Base-by-base conservation (phyloP, 2,888 invertebrate genomes). In the Resseliella maxima region DNA sequence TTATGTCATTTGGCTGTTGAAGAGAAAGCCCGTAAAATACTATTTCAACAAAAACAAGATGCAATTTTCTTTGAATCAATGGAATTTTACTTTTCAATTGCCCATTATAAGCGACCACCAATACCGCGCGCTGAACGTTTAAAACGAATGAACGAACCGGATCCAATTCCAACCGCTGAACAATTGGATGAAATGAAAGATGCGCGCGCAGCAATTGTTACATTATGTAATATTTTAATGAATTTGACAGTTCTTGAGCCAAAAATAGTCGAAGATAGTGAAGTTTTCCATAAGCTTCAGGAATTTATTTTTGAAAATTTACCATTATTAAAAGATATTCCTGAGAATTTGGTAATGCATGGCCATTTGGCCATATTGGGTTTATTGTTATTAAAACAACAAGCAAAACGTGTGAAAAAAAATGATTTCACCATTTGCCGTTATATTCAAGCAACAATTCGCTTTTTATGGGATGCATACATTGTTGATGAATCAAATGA, bases 401-500 rank as follows among this genome's bases (percentile, higher is more conserved):
- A 95, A 89, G 94, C 95, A 0, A 95, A 94, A 88, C 94, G 95
- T 90, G 94, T 96, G 0, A 96, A 96, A 90, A 96, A 96, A 89
- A 96, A 96, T 90, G 96, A 97, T 89, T 96, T 96, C 89, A 95
- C 96, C 21, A 96, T 97, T 88, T 97, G 96, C 89, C 94, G 96
- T 86, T 97, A 96, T 89, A 96, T 97, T 87, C 96, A 96, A 90
- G 95, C 96, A 0, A 96, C 97, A 24, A 97, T 98, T 87, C 93
- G 97, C 88, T 98, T 97, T 90, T 92, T 98, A 1, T 98, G 97
- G 97, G 97, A 98, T 91, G 97, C 97, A 0, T 97, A 96, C 90
- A 96, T 94, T 89, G 94, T 97, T 87, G 97, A 97, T 89, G 97
- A 97, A 90, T 95, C 96, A 21, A 96, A 95, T 90, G 96, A 97